Evolutionary conservation across 2,113 vertebrate species (phyloP).

Genomic region (Prunella himalayana): DNA sequence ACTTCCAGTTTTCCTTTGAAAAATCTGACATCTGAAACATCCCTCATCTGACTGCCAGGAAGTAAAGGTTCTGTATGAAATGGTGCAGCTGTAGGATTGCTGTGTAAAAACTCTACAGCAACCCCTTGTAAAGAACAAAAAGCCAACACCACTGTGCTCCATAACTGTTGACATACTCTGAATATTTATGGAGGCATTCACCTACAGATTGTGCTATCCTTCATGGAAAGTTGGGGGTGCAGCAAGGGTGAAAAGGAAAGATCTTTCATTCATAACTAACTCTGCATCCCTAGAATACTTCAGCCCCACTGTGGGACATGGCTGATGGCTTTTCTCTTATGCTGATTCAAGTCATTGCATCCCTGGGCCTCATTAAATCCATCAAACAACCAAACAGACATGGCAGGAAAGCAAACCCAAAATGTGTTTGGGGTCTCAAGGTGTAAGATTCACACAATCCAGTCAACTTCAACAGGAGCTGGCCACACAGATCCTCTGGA

Average conservation of each 20-base stretch:
- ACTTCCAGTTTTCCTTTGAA: not conserved
- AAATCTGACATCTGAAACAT: not conserved
- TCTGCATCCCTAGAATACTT: not conserved
- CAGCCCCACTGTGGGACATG: not conserved
- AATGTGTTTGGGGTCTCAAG: not conserved
- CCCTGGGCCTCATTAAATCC: not conserved
- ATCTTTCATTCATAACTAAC: not conserved
- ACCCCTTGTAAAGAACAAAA: not conserved
- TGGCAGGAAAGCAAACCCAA: not conserved
- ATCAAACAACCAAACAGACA: not conserved
- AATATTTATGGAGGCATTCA: not conserved
- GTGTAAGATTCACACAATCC: not conserved
- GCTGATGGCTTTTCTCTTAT: not conserved
- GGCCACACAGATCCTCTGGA: not conserved
- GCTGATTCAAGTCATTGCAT: not conserved
- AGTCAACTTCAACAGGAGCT: not conserved
- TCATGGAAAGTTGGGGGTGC: not conserved
- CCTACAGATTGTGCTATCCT: not conserved
- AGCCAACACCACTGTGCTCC: not conserved
- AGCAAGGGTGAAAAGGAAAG: not conserved
- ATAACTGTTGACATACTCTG: not conserved
- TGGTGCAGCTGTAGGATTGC: not conserved
- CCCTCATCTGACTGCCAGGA: not conserved
- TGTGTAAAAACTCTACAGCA: not conserved
- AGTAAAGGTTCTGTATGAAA: not conserved